These are phyloP conservation scores for Adelges cooleyi DNA, from an alignment of 1,140 invertebrate species.

Conservation along the genomic window DNA sequence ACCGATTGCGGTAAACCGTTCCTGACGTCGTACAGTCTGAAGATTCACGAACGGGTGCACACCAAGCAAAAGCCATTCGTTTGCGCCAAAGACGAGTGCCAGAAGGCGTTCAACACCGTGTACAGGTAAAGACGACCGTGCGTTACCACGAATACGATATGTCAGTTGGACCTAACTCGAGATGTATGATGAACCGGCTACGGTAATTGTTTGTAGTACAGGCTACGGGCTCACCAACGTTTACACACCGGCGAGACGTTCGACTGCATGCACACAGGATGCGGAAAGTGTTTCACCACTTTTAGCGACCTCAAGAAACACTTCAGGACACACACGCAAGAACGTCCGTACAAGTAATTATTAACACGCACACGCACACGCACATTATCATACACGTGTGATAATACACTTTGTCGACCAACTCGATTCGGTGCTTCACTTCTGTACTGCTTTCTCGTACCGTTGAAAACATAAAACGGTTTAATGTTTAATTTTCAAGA, in stretches of 20 bases:
- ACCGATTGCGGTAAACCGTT: conserved; percentile 83
- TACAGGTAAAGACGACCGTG: conserved; percentile 51
- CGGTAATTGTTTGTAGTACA: conserved; percentile 37
- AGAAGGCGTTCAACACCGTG: conserved; percentile 87
- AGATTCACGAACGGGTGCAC: conserved; percentile 88
- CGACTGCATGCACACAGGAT: conserved; percentile 73
- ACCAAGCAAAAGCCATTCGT: conserved; percentile 88
- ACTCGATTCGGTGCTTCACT: no score
- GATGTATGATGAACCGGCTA: conserved; percentile 8
- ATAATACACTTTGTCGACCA: no score
- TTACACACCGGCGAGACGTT: conserved; percentile 92
- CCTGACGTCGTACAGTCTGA: conserved; percentile 86
- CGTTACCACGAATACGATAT: background rate
- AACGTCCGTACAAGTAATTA: conserved; percentile 79
- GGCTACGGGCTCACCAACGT: conserved; percentile 80
- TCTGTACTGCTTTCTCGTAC: no score
- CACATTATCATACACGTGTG: no score
- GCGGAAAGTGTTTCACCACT: conserved; percentile 86
- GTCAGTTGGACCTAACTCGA: background rate
- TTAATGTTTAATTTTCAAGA: no score
- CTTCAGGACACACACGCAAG: conserved; percentile 79
- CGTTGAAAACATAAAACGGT: no score
- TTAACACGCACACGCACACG: no score
- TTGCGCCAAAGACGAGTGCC: conserved; percentile 62
- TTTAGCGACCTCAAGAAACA: conserved; percentile 89